These are phyloP conservation scores for Ernsta delagoae DNA, from an alignment of 2,888 invertebrate species.

Conservation along the genomic window DNA sequence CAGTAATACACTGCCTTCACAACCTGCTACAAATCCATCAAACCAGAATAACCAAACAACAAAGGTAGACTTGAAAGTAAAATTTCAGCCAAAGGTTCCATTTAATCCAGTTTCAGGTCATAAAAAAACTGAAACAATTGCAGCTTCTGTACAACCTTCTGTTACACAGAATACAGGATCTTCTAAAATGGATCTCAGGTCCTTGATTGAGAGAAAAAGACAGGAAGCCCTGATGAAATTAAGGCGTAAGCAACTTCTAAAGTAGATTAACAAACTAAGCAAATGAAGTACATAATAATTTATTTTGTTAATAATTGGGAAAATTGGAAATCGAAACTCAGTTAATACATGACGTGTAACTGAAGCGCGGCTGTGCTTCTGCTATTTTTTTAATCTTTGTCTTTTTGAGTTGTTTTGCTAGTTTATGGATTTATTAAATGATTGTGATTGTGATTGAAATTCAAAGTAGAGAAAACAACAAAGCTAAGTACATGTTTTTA, in stretches of 20 bases:
- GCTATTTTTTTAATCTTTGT: not conserved
- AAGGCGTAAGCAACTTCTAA: constrained; percentile 63
- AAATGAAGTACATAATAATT: no score
- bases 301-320: no score
- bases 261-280: constrained; percentile 36
- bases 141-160: constrained; percentile 31
- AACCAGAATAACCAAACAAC: not conserved
- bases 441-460: not conserved
- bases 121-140: constrained; percentile 40
- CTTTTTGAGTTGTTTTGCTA: not conserved
- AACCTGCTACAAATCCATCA: constrained; percentile 13
- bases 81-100: constrained; percentile 62
- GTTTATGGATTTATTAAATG: not conserved
- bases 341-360: not conserved
- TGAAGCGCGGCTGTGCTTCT: not conserved
- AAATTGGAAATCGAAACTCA: not conserved
- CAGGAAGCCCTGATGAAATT: constrained; percentile 78
- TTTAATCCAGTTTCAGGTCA: constrained; percentile 42
- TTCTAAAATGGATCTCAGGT: constrained; percentile 55
- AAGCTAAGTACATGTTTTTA: no score
- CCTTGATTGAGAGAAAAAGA: constrained; percentile 75
- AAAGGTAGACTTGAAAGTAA: constrained; percentile 45
- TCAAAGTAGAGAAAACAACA: not conserved
- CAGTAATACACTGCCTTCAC: constrained; percentile 39
- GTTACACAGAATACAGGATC: constrained; percentile 5